A percentile compares a stretch with the other conserved stretches of the same genome.
Evolutionary conservation across 1,140 invertebrate species (phyloP).

Genomic region (Capitella teleta): DNA sequence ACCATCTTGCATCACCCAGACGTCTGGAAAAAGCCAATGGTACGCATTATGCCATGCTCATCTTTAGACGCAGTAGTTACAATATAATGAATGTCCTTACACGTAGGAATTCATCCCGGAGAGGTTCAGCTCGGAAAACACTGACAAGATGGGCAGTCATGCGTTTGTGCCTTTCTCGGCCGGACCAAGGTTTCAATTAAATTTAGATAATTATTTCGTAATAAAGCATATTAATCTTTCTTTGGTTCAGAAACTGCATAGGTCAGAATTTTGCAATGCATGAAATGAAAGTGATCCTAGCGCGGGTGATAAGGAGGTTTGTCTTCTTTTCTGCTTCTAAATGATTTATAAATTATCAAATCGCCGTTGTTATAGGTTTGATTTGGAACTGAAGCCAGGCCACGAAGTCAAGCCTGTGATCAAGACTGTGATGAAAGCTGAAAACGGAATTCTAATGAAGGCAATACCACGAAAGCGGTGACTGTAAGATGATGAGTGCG

Average conservation of each 20-base stretch:
- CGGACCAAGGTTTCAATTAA: constrained; percentile 15
- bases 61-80: background rate
- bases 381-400: background rate
- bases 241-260: constrained; percentile 7
- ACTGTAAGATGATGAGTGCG: background rate
- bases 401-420: background rate
- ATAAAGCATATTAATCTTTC: background rate
- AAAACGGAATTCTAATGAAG: background rate
- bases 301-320: background rate
- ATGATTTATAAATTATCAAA: background rate
- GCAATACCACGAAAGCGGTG: background rate
- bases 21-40: constrained; percentile 18
- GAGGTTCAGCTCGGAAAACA: constrained; percentile 17
- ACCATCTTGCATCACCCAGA: constrained; percentile 16
- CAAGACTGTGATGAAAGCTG: background rate
- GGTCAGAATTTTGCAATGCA: constrained; percentile 11
- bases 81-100: background rate
- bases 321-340: background rate
- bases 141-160: constrained; percentile 12
- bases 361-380: background rate
- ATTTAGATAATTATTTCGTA: background rate
- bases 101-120: constrained; percentile 15
- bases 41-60: background rate
- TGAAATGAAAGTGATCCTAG: constrained; percentile 8
- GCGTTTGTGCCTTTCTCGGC: constrained; percentile 23